Evolutionary conservation across 1,140 invertebrate species (phyloP).

Genomic region (Zaprionus taronus): DNA sequence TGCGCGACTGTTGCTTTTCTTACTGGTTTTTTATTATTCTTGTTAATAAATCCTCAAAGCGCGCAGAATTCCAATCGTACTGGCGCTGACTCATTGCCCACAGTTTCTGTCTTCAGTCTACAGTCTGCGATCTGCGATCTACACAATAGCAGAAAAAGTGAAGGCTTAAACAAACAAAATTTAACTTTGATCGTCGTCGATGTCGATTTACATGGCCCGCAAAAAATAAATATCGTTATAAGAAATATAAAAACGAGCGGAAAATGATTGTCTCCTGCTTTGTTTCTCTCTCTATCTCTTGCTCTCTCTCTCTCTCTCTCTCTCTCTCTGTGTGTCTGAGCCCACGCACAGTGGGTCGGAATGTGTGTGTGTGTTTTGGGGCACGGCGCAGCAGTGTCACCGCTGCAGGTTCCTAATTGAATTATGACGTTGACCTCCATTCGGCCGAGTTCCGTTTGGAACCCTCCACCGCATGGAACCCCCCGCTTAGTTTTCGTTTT

Average conservation of each 20-base stretch:
- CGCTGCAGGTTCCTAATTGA: conserved; percentile 80
- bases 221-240: conserved; percentile 4
- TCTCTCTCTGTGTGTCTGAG: conserved; percentile 19
- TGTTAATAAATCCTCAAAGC: conserved; percentile 83
- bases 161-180: conserved; percentile 71
- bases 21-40: conserved; percentile 81
- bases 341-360: conserved; percentile 74
- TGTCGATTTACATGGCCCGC: conserved; percentile 51
- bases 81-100: conserved; percentile 58
- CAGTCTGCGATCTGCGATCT: conserved; percentile 17
- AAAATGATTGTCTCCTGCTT: conserved; percentile 40
- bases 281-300: too few relatives aligned
- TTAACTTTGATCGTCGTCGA: conserved; percentile 52
- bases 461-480: background rate
- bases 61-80: conserved; percentile 77
- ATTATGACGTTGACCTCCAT: conserved; percentile 78
- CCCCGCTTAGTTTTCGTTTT: conserved; percentile 64
- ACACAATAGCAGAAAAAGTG: conserved; percentile 60
- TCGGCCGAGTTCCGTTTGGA: conserved; percentile 47
- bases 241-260: conserved; percentile 32
- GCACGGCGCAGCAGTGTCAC: conserved; percentile 51
- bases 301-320: conserved; percentile 10
- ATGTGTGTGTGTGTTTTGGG: conserved; percentile 45
- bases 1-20: too few relatives aligned
- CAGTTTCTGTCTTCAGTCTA: conserved; percentile 26